Conservation (phyloP, 2,797 vertebrate genomes). For the Masticophis lateralis region DNA sequence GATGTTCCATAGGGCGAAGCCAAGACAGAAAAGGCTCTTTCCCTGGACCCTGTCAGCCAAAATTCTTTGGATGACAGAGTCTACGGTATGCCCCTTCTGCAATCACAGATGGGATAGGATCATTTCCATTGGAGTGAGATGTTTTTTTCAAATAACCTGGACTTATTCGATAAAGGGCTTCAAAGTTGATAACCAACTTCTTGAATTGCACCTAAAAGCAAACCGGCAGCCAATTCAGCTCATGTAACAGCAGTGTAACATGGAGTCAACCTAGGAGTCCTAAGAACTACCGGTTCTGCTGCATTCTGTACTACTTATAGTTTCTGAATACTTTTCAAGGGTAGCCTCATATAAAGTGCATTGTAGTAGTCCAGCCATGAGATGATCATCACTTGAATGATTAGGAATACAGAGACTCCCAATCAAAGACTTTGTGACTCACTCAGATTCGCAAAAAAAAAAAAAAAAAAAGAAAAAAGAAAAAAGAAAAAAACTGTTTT, state of each 20-base stretch:
- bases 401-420: not conserved
- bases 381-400: not conserved
- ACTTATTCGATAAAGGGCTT: not conserved
- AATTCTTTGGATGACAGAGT: not conserved
- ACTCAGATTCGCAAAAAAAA: not conserved
- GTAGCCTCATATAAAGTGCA: not conserved
- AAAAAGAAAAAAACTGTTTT: not conserved
- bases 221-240: not conserved
- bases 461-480: not conserved
- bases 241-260: not conserved
- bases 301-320: not conserved
- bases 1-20: not conserved
- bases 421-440: not conserved
- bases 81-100: not conserved
- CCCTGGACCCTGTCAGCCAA: not conserved
- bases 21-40: not conserved
- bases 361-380: not conserved
- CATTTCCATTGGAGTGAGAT: not conserved
- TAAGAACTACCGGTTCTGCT: not conserved
- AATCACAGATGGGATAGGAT: not conserved
- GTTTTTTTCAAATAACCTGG: not conserved
- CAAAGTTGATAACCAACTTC: not conserved
- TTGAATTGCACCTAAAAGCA: not conserved
- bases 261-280: not conserved
- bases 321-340: not conserved